Evolutionary conservation across 2,888 invertebrate species (phyloP).

Genomic region (Hypomecis punctinalis): DNA sequence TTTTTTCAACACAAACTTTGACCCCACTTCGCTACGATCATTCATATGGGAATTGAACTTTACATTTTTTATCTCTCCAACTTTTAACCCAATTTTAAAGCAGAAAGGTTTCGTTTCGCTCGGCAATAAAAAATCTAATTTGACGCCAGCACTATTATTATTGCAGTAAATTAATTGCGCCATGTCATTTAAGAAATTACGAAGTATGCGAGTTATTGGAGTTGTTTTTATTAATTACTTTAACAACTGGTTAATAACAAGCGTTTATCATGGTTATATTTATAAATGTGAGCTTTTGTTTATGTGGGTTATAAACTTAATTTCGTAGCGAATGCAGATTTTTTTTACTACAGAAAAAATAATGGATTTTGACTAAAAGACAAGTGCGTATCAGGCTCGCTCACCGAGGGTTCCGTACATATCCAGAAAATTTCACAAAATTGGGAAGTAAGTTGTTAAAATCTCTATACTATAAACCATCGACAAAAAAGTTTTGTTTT

Average conservation of each 20-base stretch:
- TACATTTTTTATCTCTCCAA: conserved; percentile 57
- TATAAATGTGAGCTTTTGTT: no score
- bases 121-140: conserved; percentile 45
- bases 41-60: conserved; percentile 81
- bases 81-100: conserved; percentile 60
- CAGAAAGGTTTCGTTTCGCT: conserved; percentile 56
- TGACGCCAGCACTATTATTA: conserved; percentile 66
- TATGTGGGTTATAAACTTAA: no score
- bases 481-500: no score
- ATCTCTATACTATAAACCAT: no score
- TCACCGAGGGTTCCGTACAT: no score
- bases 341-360: no score
- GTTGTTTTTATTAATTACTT: conserved; percentile 38
- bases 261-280: background rate
- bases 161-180: conserved; percentile 69
- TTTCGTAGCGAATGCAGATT: no score
- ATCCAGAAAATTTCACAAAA: no score
- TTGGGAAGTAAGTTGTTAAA: no score
- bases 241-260: background rate
- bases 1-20: conserved; percentile 81
- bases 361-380: no score
- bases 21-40: conserved; percentile 80
- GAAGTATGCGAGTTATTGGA: conserved; percentile 56
- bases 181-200: conserved; percentile 43
- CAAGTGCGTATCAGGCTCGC: no score